Evolutionary conservation across 1,140 invertebrate species (phyloP), one percentile per base, ranked within the genome.

Genomic region (Drosophila chauvacae): DNA sequence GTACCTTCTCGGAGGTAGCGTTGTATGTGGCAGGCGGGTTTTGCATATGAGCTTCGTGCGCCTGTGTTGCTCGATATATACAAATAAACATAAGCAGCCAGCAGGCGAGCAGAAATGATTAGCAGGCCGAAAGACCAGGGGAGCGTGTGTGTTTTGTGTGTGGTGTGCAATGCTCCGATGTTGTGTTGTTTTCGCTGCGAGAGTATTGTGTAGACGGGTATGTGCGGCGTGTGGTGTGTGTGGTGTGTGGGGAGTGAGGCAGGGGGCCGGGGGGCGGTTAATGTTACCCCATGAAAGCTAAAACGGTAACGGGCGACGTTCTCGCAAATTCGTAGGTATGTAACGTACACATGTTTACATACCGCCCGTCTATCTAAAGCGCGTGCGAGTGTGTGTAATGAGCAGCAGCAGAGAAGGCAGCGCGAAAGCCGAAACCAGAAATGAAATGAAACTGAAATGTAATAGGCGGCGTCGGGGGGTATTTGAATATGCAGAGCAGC

Each of bases 51-150:
- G 72, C 75, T 71, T 78, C 73, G 85, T 90, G 85, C 78, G 85
- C 81, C 81, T 90, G 85, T 90, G 81, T 88, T 81, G 85, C 86
- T 85, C 86, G 85, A 90, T 90, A 90, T 90, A 90, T 90, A 90
- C 85, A 90, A 90, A 90, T 90, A 90, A 90, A 90, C 85, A 90
- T 90, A 88, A 90, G 86, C 86, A 76, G 74, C 60, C 74, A 90
- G 78, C 85, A 90, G 85, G 85, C 86, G 85, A 70, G 63, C 85
- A 90, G 85, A 58, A 90, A 81, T 75, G 78, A 90, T 90, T 90
- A 88, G 86, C 85, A 88, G 50, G 77, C 70, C 42, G 73, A 63
- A 68, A 73, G 65, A 77, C 47, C 73, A 58, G 61, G 59, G 35
- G 23, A 37, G 73, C 51, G 50, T 75, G 75, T 70, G 62, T 76